Conservation (phyloP, 2,888 invertebrate species). For the Tortricodes alternella region DNA sequence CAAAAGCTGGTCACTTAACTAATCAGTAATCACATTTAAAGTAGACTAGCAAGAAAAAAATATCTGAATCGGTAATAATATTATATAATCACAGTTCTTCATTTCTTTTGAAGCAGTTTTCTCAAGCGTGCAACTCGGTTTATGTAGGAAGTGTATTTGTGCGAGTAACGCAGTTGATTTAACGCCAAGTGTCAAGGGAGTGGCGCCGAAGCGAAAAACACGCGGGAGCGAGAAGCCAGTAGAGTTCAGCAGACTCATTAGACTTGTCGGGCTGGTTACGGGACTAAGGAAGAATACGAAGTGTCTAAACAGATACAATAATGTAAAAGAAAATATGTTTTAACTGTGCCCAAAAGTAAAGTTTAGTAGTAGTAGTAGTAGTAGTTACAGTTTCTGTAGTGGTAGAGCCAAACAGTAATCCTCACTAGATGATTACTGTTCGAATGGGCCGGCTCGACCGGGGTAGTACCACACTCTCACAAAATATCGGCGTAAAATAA, state of each 20-base stretch:
- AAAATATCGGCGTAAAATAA: too few relatives aligned
- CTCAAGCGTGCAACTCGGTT: not conserved
- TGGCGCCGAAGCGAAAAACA: slow-evolving; percentile 25
- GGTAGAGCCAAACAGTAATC: too few relatives aligned
- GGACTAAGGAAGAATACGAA: slow-evolving; percentile 7
- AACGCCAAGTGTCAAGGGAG: slow-evolving; percentile 21
- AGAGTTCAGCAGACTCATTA: slow-evolving; percentile 31
- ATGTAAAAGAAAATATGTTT: not conserved
- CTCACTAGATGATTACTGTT: too few relatives aligned
- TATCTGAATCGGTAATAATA: not conserved
- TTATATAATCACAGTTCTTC: not conserved
- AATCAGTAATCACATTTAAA: not conserved
- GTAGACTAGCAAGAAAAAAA: not conserved
- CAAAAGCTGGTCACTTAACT: too few relatives aligned
- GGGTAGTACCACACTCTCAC: too few relatives aligned
- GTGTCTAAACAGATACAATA: too few relatives aligned
- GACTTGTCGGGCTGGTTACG: slow-evolving; percentile 15
- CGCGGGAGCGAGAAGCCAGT: slow-evolving; percentile 24
- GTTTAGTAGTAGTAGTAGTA: too few relatives aligned
- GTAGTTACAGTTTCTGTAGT: too few relatives aligned
- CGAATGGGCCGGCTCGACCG: too few relatives aligned
- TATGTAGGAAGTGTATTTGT: slow-evolving; percentile 17
- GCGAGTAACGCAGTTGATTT: slow-evolving; percentile 28
- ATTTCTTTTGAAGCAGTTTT: slow-evolving; percentile 1
- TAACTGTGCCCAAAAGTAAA: too few relatives aligned